A percentile compares a stretch with the other conserved stretches of the same genome.
These are phyloP conservation scores for Vultur gryphus DNA, from an alignment of 2,797 vertebrate species.

Conservation along the genomic window DNA sequence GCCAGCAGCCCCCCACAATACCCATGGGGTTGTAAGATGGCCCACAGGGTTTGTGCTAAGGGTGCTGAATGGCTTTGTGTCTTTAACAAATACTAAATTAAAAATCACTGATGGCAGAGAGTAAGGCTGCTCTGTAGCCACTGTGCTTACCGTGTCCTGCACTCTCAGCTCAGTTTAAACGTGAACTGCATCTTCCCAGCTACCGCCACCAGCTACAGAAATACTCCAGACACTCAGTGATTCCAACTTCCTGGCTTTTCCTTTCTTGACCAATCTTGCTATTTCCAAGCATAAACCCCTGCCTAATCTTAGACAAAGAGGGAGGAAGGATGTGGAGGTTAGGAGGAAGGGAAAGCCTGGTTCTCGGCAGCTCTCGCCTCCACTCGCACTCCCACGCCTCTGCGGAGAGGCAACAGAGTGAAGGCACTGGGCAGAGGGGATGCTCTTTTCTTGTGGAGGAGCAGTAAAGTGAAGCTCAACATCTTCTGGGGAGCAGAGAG, in stretches of 20 bases:
- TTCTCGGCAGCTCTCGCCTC: rapidly evolving
- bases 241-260: background rate
- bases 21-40: rapidly evolving
- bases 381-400: rapidly evolving
- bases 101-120: background rate
- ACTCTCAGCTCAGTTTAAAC: background rate
- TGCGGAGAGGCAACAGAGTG: rapidly evolving
- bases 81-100: background rate
- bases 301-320: background rate
- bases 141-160: rapidly evolving
- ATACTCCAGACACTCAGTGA: background rate
- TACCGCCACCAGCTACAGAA: background rate
- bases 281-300: background rate
- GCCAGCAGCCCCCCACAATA: background rate
- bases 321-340: background rate
- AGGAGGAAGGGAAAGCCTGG: background rate
- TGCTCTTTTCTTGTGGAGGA: background rate
- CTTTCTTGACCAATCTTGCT: background rate
- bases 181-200: background rate
- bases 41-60: background rate
- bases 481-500: background rate
- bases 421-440: background rate
- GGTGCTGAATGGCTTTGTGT: background rate
- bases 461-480: background rate
- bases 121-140: background rate